Base-by-base conservation (phyloP, 2,797 vertebrate species). In the Gallirallus australis region DNA sequence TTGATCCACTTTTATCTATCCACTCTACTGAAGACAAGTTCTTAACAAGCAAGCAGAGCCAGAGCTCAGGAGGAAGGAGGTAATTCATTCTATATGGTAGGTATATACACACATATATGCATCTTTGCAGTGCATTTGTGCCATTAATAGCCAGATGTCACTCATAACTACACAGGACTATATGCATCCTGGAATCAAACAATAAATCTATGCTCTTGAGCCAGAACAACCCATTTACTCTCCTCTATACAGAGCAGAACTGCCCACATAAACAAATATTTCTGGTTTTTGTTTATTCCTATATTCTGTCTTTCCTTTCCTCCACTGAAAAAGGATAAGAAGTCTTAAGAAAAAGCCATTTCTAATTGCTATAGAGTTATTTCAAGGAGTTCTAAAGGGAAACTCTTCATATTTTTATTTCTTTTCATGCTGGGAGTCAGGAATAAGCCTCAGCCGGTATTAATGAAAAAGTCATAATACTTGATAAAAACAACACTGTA, bases 161-260 rank as follows among this genome's bases (percentile, higher is more conserved):
- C 53, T 79, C 91, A 79, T 96, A 95, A 90, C 96, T 94, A 94
- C 59, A 82, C 48, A 89, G 69, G 64, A 90, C 72, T 92, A 84
- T 24, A 8, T 80, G 63, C 85, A 48, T 13, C 7, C 59, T 88
- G 64, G 48, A 96, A 94, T 75, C 70, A 82, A 4, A 94, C 20
- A 96, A 54, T 84, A 94, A 93, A 80, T 39, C 33, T n/a, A 25
- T 20, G 50, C 52, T 90, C 59, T 61, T 65, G 79, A 95, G 94
- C 57, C 87, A 92, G 77, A 63, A 40, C 92, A 73, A 63, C 73
- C 53, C 63, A 48, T 84, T 75, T 95, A 86, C 59, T 94, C 90
- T 79, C 65, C 88, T 39, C 63, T 45, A 95, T 35, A 81, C 21
- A 68, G 66, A 92, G 84, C 3, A 57, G 11, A 50, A 7, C 4